Evolutionary conservation across 2,113 vertebrate species (phyloP), one percentile per base, ranked within the genome.

Genomic region (Lynx canadensis): DNA sequence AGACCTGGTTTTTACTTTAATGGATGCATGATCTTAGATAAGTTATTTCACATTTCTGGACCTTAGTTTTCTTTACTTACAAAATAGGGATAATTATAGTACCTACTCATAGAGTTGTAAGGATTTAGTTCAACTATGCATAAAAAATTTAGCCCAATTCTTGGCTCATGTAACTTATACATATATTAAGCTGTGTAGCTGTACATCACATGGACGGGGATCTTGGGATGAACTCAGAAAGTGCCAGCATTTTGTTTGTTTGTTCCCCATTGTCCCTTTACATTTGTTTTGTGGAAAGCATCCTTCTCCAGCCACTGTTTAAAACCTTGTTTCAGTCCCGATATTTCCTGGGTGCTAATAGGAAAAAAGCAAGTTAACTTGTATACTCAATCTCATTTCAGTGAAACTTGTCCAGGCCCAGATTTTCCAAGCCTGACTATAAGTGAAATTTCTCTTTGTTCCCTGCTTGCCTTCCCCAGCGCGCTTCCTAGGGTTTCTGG

Each of bases 51-150:
- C 52, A 31, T 48, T 66, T 92, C 38, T 81, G 45, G 25, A 76
- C n/a, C 74, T 96, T 89, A 68, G 73, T 94, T 97, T 91, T 95
- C 80, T 65, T 94, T 81, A 84, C 60, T 89, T 92, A 41, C 96
- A 94, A 97, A 96, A 60, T 89, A 25, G 73, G n/a, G 74, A 41
- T 89, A 89, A 71, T 93, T 68, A 79, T 74, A 74, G 33, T 55
- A 55, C n/a, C 57, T 78, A 82, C 29, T 86, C 52, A 66, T 89
- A 36, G 79, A 65, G 60, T 92, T 90, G 29, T 91, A 94, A 97
- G 38, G 91, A 83, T 94, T 91, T 96, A 95, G 57, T 92, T 94
- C 91, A 79, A 92, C 92, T 69, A 82, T n/a, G 7, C 66, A 86
- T 81, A 86, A 50, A 83, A 80, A 71, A 18, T 76, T 95, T 86